Evolutionary conservation across 2,113 vertebrate species (phyloP).

Genomic region (Elachura formosa): DNA sequence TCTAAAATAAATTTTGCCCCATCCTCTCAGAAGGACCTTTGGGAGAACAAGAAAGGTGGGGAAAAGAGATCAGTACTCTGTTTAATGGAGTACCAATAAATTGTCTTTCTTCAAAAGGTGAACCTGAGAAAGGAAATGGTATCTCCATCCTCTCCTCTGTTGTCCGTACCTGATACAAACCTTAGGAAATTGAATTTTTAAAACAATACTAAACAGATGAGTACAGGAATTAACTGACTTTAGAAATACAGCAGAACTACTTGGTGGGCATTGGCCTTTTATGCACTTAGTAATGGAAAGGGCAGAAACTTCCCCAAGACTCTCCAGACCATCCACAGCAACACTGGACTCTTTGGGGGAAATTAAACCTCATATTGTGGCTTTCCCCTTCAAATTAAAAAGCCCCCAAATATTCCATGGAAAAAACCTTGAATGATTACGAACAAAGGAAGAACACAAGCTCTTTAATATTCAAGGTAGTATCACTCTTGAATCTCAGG

Average conservation of each 20-base stretch:
- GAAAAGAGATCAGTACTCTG: not conserved
- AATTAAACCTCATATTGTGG: constrained; percentile 26
- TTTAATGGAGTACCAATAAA: not conserved
- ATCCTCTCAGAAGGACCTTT: not conserved
- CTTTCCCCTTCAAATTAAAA: constrained; percentile 40
- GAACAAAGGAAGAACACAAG: not conserved
- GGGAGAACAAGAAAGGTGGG: not conserved
- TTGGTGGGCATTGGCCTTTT: not conserved
- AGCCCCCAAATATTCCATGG: constrained; percentile 42
- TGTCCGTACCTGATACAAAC: not conserved
- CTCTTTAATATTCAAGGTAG: not conserved
- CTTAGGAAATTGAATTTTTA: not conserved
- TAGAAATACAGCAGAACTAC: not conserved
- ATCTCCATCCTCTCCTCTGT: not conserved
- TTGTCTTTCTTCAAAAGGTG: not conserved
- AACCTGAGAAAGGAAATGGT: not conserved
- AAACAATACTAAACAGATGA: not conserved
- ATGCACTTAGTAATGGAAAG: not conserved
- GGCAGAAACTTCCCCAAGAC: constrained; percentile 34
- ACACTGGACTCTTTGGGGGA: constrained; percentile 14
- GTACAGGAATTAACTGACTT: not conserved
- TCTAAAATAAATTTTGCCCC: not conserved
- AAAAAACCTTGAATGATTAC: constrained; percentile 12
- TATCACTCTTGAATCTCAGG: not conserved
- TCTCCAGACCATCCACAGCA: not conserved